Conservation (phyloP, 2,888 invertebrate genomes). For the Aporophyla nigra region DNA sequence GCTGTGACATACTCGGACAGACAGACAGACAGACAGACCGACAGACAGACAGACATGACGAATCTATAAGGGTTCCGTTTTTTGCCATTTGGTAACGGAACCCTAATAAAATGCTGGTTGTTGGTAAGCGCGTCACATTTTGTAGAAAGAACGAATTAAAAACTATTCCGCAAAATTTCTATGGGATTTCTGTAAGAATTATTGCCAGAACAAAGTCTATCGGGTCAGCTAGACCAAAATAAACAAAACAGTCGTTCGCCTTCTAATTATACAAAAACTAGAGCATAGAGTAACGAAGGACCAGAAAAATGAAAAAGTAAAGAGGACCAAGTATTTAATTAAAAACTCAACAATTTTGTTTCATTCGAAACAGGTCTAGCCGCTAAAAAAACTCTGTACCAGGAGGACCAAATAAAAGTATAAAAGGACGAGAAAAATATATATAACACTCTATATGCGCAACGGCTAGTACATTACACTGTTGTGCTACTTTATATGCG, state of each 20-base stretch:
- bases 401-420: background rate
- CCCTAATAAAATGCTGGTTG: too few relatives aligned
- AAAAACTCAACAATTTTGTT: conserved; percentile 1
- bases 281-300: background rate
- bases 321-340: background rate
- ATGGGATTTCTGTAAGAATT: too few relatives aligned
- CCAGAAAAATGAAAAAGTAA: background rate
- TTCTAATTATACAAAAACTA: background rate
- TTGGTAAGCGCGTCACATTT: too few relatives aligned
- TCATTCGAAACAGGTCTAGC: background rate
- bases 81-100: too few relatives aligned
- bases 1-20: too few relatives aligned
- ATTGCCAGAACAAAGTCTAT: too few relatives aligned
- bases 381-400: background rate
- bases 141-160: too few relatives aligned
- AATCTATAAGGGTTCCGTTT: too few relatives aligned
- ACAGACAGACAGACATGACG: too few relatives aligned
- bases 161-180: too few relatives aligned
- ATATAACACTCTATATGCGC: conserved; percentile 19
- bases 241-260: background rate
- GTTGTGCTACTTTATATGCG: conserved; percentile 54
- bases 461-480: conserved; percentile 21
- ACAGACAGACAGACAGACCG: too few relatives aligned
- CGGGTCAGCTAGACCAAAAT: background rate
- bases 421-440: conserved; percentile 18